These are phyloP conservation scores for Lochmaea crataegi DNA, from an alignment of 2,888 invertebrate genomes.

Conservation along the genomic window DNA sequence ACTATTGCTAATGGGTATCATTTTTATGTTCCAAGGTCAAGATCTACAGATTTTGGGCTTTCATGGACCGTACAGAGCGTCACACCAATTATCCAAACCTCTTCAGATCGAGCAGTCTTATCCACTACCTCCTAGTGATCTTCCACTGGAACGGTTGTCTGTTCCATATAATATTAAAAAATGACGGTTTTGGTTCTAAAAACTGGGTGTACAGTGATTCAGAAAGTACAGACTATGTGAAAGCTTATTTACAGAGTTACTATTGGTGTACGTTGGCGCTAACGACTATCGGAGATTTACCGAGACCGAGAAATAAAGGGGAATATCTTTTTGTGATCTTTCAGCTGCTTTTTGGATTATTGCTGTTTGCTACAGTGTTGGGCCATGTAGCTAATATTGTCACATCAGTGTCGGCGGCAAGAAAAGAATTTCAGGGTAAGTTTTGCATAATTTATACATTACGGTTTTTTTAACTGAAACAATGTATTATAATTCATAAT, in stretches of 20 bases:
- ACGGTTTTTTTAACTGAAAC: too few species aligned
- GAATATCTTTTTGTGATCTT: conserved; percentile 96
- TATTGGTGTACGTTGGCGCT: conserved; percentile 98
- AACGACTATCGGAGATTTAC: conserved; percentile 94
- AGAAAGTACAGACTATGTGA: conserved; percentile 88
- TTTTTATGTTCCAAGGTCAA: conserved; percentile 45
- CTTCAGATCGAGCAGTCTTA: conserved; percentile 90
- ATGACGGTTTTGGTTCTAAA: conserved; percentile 93
- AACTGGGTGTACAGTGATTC: conserved; percentile 91
- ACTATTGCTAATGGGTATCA: conserved; percentile 3
- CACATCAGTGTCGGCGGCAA: conserved; percentile 94
- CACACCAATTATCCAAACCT: conserved; percentile 99
- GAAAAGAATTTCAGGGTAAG: conserved; percentile 98
- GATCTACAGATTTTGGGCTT: conserved; percentile 94
- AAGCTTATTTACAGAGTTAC: conserved; percentile 96
- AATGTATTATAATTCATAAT: too few species aligned
- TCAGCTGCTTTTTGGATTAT: conserved; percentile 92
- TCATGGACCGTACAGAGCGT: conserved; percentile 97
- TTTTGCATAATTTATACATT: conserved; percentile 37
- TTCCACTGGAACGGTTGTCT: conserved; percentile 99
- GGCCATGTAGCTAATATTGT: conserved; percentile 99
- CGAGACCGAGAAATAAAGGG: conserved; percentile 90
- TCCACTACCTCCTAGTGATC: conserved; percentile 96
- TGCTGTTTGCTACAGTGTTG: conserved; percentile 95
- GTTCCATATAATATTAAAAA: conserved; percentile 96